A percentile compares a stretch with the other conserved stretches of the same genome.
These are phyloP conservation scores for Neoseiulus cucumeris DNA, from an alignment of 1,140 invertebrate species.

Conservation along the genomic window DNA sequence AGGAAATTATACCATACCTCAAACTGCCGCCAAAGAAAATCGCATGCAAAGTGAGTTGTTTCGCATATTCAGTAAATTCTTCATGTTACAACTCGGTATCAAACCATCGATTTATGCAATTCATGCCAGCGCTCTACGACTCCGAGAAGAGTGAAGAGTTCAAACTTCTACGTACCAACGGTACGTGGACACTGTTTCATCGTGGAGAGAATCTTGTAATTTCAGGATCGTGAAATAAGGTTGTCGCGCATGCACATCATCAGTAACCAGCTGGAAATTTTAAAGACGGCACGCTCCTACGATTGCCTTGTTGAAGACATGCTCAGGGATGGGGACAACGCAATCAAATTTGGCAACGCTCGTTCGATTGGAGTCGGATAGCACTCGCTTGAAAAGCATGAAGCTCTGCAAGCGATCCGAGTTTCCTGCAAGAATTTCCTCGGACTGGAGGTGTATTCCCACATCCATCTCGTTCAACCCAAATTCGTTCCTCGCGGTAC, in stretches of 20 bases:
- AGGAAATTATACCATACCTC: too few relatives aligned
- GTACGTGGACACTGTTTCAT: neutral
- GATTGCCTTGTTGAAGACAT: neutral
- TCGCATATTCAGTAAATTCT: too few relatives aligned
- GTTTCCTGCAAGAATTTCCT: constrained; percentile 18
- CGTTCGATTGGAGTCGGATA: neutral
- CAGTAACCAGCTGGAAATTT: neutral
- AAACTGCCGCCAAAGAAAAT: too few relatives aligned
- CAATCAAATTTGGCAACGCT: neutral
- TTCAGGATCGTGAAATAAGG: neutral
- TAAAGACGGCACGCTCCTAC: neutral
- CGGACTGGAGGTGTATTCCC: constrained; percentile 15
- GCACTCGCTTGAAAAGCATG: neutral
- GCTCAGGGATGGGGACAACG: neutral
- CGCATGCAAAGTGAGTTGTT: too few relatives aligned
- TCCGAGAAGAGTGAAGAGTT: neutral
- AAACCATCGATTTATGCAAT: neutral
- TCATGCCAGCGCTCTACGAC: neutral
- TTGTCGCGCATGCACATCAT: neutral
- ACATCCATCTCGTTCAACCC: constrained; percentile 14
- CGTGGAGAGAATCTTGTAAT: neutral
- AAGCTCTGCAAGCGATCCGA: neutral
- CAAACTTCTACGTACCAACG: too few relatives aligned
- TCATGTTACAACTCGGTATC: too few relatives aligned
- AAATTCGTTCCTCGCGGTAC: neutral